Evolutionary conservation across 2,113 vertebrate species (phyloP), one percentile per base, ranked within the genome.

Genomic region (Dascyllus trimaculatus): DNA sequence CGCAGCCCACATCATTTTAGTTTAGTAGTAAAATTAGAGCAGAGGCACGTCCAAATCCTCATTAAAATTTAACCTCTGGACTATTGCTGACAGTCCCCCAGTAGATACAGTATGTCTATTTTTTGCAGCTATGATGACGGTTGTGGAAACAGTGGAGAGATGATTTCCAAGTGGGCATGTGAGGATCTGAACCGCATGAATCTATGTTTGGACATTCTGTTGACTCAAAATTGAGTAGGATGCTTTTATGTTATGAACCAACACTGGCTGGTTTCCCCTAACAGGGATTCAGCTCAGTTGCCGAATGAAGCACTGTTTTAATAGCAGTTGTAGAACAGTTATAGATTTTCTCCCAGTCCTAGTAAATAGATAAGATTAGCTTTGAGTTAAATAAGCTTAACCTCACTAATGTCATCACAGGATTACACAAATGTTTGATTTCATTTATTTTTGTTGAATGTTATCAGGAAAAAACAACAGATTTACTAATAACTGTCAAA

Each of bases 51-150:
- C 69, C 46, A 79, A 76, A 72, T 29, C 65, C 78, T 85, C 78
- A 87, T 85, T 84, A 71, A 74, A 74, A 60, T 80, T 72, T 75
- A 74, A 88, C 67, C 80, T 53, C 59, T 56, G 78, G 45, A 72
- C 66, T 58, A 52, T 17, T 43, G 48, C 64, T 85, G 76, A 71
- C 75, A 75, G 65, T 58, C 24, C 49, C 48, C 75, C 56, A 64
- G 71, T 54, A 71, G 56, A 69, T 49, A n/a, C 29, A 58, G 54
- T 13, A 52, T 21, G 25, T 60, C 65, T 70, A 26, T 66, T 67
- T 67, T 54, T 22, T 78, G 46, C 52, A 71, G 43, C 57, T 26
- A 45, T 54, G 60, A 35, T 62, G 53, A 62, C 26, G 29, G 64
- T 22, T 69, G 70, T 60, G 51, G 60, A 75, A 46, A 78, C 18